Evolutionary conservation across 2,113 vertebrate species (phyloP).

Genomic region (Motacilla alba): DNA sequence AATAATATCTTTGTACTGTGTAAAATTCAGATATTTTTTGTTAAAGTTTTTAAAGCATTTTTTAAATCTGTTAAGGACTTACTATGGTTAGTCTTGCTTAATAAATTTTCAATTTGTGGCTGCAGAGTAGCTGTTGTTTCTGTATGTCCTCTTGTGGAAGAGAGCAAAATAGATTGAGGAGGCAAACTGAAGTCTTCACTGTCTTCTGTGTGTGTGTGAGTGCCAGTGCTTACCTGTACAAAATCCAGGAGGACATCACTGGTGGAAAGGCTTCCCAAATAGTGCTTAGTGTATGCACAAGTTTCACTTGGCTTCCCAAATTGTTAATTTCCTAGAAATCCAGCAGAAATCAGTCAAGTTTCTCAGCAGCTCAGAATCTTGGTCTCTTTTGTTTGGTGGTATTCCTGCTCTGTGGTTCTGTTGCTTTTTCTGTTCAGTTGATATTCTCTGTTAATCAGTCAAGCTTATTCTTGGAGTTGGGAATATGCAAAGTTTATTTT

Average conservation of each 20-base stretch:
- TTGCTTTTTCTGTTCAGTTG: background rate
- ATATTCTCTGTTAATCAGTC: background rate
- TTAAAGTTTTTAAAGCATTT: background rate
- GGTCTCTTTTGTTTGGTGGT: background rate
- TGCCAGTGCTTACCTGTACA: no score
- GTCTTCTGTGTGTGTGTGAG: background rate
- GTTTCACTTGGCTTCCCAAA: background rate
- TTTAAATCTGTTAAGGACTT: background rate
- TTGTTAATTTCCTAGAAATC: background rate
- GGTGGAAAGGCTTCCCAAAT: background rate
- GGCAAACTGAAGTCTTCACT: background rate
- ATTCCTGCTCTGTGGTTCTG: background rate
- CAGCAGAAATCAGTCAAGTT: background rate
- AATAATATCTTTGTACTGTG: background rate
- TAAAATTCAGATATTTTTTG: background rate
- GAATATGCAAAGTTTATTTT: background rate
- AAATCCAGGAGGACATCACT: background rate
- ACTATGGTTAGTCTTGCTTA: background rate
- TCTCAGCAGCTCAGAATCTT: background rate
- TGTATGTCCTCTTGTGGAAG: rapidly evolving
- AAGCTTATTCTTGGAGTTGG: background rate
- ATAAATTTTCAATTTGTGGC: background rate
- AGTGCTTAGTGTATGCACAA: no score
- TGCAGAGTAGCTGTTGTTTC: background rate
- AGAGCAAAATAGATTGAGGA: background rate